Base-by-base conservation (phyloP, 2,888 invertebrate genomes). In the Cheilosia vulpina region DNA sequence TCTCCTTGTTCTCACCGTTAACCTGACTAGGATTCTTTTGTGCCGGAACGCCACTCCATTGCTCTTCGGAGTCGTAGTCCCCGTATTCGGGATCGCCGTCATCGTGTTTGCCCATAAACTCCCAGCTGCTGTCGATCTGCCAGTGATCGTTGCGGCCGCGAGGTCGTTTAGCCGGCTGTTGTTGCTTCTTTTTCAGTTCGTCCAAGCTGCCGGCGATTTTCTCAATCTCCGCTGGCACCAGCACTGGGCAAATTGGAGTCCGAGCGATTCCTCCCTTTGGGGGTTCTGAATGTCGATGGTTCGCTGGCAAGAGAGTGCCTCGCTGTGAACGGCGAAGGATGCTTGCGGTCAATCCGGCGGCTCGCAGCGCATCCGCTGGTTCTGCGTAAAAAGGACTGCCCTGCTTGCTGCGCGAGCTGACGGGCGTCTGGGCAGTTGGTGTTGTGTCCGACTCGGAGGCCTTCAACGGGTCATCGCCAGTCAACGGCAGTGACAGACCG, bases 121-220 rank as follows among this genome's bases (percentile, higher is more conserved):
- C 97, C 97, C 97, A 97, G 92, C 97, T 96, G 89, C 96, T 97
- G 92, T 97, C 97, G 81, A 97, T 94, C 87, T 96, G 95, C 97
- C 97, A 97, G 81, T 96, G 94, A 77, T 93, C 93, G 72, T 91
- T 89, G 27, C 91, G 91, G 71, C 91, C 91, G 4, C 92, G 89
- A 6, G 90, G 88, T n/a, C 90, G 93, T 90, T 92, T 92, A 1
- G 88, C 81, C 3, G 89, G 88, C 55, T 87, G 88, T 4, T 87
- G 87, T 55, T 94, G 94, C 88, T 93, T 93, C 91, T 94, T 94
- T 63, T 92, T 91, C 87, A 93, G 88, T 87, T 91, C 91, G 89
- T 93, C 90, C 88, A 92, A 87, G 73, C 92, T 92, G 55, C 92
- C 91, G 13, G 92, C 92, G 57, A 92, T 88, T 88, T 93, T 92